Evolutionary conservation across 2,888 invertebrate species (phyloP), one percentile per base, ranked within the genome.

Genomic region (Ceramica pisi): DNA sequence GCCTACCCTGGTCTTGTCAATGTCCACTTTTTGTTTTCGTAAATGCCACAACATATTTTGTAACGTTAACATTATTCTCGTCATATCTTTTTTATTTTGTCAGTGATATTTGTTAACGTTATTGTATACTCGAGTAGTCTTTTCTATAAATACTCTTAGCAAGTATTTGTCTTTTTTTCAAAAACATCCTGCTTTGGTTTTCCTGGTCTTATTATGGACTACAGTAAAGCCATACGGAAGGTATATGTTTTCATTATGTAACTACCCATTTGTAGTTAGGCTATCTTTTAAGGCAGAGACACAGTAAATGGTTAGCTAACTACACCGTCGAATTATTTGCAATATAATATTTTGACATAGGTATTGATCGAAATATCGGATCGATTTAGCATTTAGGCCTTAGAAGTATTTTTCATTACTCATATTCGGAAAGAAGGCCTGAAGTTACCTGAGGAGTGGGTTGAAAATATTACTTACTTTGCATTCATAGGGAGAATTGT

Each of bases 1-100:
- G 81, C 77, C 75, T 82, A 84, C 78, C 80, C 79, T 59, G 80
- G 83, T 86, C 84, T 82, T 86, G 83, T 87, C 84, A 81, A 80
- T 77, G 85, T 86, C 85, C 78, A 81, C 80, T 82, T 88, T 87
- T 86, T 83, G 76, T 84, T 82, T 80, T 70, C 67, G 57, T 75
- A 64, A 80, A 78, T 64, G 72, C 61, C 60, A 80, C 68, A 67
- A 71, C 56, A 72, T 75, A 67, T 80, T 71, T 75, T 71, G 41
- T 66, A 65, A 59, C 51, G 51, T 35, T 63, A 65, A 82, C 57
- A 66, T 75, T 63, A 46, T 73, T 67, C n/a, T 63, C 10, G 62
- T 66, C 31, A 62, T 57, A 51, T 72, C 9, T 44, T 23, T 41
- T 57, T 56, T 61, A 60, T 64, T 31, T 35, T 23, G 57, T 31